A percentile compares a stretch with the other conserved stretches of the same genome.
These are phyloP conservation scores for Cecidostiba fungosa DNA, from an alignment of 2,888 invertebrate species.

Conservation along the genomic window DNA sequence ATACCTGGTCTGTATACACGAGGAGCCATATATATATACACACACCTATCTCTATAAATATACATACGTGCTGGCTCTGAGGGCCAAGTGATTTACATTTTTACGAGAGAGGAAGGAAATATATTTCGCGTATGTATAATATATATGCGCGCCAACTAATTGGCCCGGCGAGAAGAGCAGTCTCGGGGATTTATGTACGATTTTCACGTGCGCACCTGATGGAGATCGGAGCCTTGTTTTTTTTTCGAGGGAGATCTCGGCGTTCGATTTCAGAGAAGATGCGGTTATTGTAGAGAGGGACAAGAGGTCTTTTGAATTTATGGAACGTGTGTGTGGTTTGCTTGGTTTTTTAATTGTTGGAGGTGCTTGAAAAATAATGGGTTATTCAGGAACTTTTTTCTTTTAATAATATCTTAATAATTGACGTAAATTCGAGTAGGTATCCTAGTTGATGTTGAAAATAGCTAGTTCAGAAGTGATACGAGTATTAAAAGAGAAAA, in stretches of 20 bases:
- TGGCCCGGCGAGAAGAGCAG: background rate
- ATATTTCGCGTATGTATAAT: conserved; percentile 19
- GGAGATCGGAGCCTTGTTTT: background rate
- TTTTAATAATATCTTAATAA: too few relatives aligned
- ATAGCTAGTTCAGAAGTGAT: too few relatives aligned
- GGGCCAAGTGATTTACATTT: conserved; percentile 54
- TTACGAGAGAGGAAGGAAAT: conserved; percentile 38
- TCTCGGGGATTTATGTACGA: conserved; percentile 1
- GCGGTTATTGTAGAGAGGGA: background rate
- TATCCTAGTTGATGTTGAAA: too few relatives aligned
- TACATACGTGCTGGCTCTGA: background rate
- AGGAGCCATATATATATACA: too few relatives aligned
- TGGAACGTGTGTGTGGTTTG: background rate
- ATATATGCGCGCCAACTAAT: conserved; percentile 7
- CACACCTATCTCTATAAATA: background rate
- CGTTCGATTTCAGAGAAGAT: conserved; percentile 15
- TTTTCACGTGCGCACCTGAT: background rate
- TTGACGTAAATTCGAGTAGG: too few relatives aligned
- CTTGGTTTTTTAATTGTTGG: background rate
- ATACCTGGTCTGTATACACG: too few relatives aligned
- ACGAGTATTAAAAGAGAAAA: too few relatives aligned
- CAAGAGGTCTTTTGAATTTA: background rate
- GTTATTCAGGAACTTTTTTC: too few relatives aligned
- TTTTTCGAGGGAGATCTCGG: background rate
- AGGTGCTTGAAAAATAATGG: too few relatives aligned